Conservation (phyloP, 2,888 invertebrate genomes). For the Caenorhabditis angaria region DNA sequence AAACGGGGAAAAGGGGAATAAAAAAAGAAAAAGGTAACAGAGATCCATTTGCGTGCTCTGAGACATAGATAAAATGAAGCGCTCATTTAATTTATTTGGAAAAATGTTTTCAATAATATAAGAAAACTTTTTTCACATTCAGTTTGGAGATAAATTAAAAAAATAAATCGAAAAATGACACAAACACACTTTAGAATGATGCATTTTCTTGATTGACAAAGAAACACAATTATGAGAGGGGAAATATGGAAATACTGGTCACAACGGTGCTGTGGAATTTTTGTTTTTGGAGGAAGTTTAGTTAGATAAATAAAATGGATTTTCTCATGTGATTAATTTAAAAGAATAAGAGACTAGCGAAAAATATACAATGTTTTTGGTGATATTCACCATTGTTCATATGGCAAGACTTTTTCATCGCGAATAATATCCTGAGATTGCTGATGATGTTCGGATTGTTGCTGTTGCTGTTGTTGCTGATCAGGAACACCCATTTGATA, state of each 20-base stretch:
- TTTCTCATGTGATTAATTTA: no score
- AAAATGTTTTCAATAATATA: not conserved
- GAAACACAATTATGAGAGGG: not conserved
- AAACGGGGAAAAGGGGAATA: not conserved
- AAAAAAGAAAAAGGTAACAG: conserved; percentile 14
- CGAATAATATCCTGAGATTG: not conserved
- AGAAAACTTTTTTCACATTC: not conserved
- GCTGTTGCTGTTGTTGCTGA: conserved; percentile 13
- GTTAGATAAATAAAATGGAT: not conserved
- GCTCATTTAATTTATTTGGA: not conserved
- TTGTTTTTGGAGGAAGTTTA: not conserved
- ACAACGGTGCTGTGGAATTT: conserved; percentile 24
- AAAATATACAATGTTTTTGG: not conserved
- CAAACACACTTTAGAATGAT: not conserved
- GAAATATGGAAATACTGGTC: conserved; percentile 26
- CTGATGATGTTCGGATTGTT: conserved; percentile 9
- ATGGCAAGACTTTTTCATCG: conserved; percentile 53
- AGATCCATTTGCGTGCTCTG: conserved; percentile 39
- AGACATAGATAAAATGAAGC: conserved; percentile 1
- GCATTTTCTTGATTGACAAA: no score
- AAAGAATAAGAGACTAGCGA: not conserved
- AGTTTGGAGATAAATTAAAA: not conserved
- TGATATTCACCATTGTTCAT: conserved; percentile 51
- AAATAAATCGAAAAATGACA: not conserved
- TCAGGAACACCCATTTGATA: conserved; percentile 38